Percentiles rank a stretch among this genome's conserved stretches.
Conservation (phyloP, 2,888 invertebrate genomes). For the Scaptomyza tumidula region DNA sequence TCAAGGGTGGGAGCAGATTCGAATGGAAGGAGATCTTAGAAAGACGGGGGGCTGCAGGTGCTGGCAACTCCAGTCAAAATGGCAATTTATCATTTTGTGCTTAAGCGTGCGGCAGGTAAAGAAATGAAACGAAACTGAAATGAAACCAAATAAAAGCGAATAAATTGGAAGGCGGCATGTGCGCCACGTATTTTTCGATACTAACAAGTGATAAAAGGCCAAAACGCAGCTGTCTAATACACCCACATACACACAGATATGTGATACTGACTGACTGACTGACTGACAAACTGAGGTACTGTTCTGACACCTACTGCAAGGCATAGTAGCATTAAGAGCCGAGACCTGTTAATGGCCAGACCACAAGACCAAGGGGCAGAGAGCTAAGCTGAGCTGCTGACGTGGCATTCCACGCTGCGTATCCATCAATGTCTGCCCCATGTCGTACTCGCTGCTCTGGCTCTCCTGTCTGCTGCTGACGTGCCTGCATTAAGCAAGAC, state of each 20-base stretch:
- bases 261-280: constrained; percentile 28
- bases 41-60: neutral
- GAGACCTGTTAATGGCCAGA: constrained; percentile 50
- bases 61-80: constrained; percentile 74
- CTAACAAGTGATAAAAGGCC: constrained; percentile 77
- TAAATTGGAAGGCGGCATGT: constrained; percentile 72
- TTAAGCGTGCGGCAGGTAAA: constrained; percentile 67
- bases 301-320: constrained; percentile 55
- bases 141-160: constrained; percentile 38
- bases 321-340: constrained; percentile 1
- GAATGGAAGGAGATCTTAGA: neutral
- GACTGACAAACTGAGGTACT: constrained; percentile 61
- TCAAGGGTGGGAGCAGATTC: neutral
- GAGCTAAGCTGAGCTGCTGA: constrained; percentile 57
- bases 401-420: constrained; percentile 71
- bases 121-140: constrained; percentile 39
- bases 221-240: constrained; percentile 60
- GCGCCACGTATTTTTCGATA: constrained; percentile 76
- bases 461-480: constrained; percentile 62
- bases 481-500: constrained; percentile 71
- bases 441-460: constrained; percentile 47
- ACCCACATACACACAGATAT: constrained; percentile 21
- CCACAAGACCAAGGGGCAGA: constrained; percentile 46
- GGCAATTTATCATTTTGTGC: constrained; percentile 81
- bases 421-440: constrained; percentile 76